Conservation (phyloP, 2,797 vertebrate species). For the Poecilia wingei region DNA sequence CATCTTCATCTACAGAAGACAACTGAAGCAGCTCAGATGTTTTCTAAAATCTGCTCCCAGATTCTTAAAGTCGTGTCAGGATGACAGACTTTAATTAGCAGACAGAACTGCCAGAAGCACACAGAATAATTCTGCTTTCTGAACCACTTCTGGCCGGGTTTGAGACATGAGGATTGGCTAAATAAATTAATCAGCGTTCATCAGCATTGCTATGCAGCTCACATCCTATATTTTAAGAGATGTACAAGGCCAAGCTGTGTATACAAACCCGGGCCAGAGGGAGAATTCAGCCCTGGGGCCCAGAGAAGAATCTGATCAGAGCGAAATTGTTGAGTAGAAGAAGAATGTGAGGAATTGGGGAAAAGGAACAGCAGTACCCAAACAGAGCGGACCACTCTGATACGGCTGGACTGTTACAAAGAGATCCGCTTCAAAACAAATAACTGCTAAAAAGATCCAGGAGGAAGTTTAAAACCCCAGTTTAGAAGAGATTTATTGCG, state of each 20-base stretch:
- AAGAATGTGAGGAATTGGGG: slow-evolving; percentile 14
- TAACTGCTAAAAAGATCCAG: background rate
- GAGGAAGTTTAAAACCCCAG: background rate
- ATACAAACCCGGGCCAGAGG: background rate
- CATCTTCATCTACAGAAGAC: slow-evolving; percentile 24
- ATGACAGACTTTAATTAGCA: slow-evolving; percentile 23
- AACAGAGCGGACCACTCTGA: slow-evolving; percentile 7
- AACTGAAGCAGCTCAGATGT: background rate
- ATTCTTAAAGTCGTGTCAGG: slow-evolving; percentile 13
- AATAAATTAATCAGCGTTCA: slow-evolving; percentile 38
- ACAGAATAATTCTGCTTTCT: slow-evolving; percentile 23
- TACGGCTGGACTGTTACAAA: background rate
- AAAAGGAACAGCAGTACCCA: background rate
- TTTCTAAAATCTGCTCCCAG: slow-evolving; percentile 14
- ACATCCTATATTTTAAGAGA: slow-evolving; percentile 17
- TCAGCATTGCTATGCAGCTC: slow-evolving; percentile 13
- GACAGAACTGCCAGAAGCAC: background rate
- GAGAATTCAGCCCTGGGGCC: background rate
- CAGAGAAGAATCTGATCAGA: slow-evolving; percentile 15
- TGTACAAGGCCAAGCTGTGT: background rate
- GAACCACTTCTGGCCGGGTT: slow-evolving; percentile 11
- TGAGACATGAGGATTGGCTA: slow-evolving; percentile 12
- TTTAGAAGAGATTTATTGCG: background rate
- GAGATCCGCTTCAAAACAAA: background rate
- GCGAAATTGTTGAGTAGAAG: slow-evolving; percentile 11